A percentile compares a stretch with the other conserved stretches of the same genome.
Evolutionary conservation across 2,888 invertebrate species (phyloP).

Genomic region (Malthinus flaveolus): DNA sequence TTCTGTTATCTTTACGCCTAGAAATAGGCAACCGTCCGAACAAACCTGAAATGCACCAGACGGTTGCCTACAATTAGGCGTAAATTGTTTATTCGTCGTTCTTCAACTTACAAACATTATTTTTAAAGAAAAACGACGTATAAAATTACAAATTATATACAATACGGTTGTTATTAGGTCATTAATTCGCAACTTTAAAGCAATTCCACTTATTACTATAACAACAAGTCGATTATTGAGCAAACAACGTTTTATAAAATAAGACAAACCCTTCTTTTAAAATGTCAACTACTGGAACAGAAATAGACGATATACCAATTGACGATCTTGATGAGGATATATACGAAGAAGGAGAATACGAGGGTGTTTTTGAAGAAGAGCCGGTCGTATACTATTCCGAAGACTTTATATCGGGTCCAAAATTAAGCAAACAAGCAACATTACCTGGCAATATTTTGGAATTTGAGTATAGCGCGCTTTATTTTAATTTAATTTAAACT

Average conservation of each 20-base stretch:
- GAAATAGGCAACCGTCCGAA: too few species aligned
- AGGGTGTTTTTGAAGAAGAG: conserved; percentile 27
- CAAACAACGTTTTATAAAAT: neutral
- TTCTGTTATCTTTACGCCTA: too few species aligned
- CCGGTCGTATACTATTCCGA: conserved; percentile 48
- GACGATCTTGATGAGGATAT: conserved; percentile 25
- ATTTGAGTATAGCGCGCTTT: conserved; percentile 63
- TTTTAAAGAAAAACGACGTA: too few species aligned
- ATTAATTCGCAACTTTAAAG: too few species aligned
- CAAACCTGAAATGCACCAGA: too few species aligned
- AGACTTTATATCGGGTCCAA: conserved; percentile 63
- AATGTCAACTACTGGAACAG: conserved; percentile 12
- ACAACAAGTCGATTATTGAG: neutral
- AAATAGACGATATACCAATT: conserved; percentile 7
- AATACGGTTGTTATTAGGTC: too few species aligned
- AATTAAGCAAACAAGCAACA: conserved; percentile 57
- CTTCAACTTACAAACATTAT: too few species aligned
- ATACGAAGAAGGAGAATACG: conserved; percentile 29
- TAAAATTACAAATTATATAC: too few species aligned
- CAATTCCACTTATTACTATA: neutral
- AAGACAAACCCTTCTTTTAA: neutral
- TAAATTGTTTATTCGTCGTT: too few species aligned
- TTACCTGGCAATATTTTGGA: conserved; percentile 63
- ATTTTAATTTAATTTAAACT: conserved; percentile 1
- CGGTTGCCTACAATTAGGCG: too few species aligned